Conservation (phyloP, 92 coral and sea anemone species). For the Epizoanthus rinbou region DNA sequence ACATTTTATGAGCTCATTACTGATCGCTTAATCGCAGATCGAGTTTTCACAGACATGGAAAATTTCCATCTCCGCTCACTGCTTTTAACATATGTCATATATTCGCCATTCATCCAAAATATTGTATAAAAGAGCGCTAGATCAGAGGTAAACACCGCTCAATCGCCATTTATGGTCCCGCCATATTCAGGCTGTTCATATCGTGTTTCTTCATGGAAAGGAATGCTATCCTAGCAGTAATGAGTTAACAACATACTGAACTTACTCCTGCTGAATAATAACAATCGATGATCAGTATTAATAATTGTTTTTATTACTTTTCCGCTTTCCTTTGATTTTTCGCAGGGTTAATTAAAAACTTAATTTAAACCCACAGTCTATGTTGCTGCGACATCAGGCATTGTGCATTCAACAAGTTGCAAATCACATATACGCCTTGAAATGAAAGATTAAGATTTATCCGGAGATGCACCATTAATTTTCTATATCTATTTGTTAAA, state of each 20-base stretch:
- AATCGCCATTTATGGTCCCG: neutral
- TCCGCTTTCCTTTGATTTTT: neutral
- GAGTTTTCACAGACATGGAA: constrained; percentile 36
- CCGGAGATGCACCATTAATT: constrained; percentile 21
- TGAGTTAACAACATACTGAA: neutral
- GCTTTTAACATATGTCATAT: constrained; percentile 15
- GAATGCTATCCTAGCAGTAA: neutral
- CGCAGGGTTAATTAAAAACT: no score
- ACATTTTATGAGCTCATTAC: constrained; percentile 20
- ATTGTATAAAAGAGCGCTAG: neutral
- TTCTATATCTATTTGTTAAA: constrained; percentile 18
- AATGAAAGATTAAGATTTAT: neutral
- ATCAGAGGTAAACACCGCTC: neutral
- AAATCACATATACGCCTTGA: no score
- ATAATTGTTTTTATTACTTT: neutral
- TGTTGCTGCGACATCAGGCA: no score
- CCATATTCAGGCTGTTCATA: neutral
- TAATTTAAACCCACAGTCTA: no score
- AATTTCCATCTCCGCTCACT: constrained; percentile 20
- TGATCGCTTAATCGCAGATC: constrained; percentile 27
- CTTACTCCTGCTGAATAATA: neutral
- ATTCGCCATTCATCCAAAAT: constrained; percentile 1
- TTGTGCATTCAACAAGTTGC: no score
- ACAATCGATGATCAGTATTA: constrained; percentile 3
- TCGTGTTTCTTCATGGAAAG: neutral